Percentiles rank a stretch among this genome's conserved stretches.
These are phyloP conservation scores for Microplitis deprimator DNA, from an alignment of 2,888 invertebrate species.

Conservation along the genomic window DNA sequence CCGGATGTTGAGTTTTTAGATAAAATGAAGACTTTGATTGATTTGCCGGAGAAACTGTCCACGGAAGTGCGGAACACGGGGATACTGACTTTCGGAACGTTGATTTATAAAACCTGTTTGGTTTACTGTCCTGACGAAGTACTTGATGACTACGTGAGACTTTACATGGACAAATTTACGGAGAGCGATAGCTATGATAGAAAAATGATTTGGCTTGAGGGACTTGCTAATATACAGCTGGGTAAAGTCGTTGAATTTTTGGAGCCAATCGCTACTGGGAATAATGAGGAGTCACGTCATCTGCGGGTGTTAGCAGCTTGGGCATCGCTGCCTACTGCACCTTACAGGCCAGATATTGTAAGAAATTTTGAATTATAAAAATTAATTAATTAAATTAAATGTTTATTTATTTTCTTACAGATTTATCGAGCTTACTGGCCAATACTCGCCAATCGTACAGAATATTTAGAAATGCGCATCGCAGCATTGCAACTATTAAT, in stretches of 20 bases:
- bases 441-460: constrained; percentile 78
- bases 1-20: constrained; percentile 73
- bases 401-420: constrained; percentile 57
- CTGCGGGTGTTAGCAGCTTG: constrained; percentile 81
- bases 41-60: constrained; percentile 66
- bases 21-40: constrained; percentile 74
- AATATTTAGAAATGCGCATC: constrained; percentile 79
- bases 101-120: constrained; percentile 77
- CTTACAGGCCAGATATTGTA: constrained; percentile 73
- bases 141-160: constrained; percentile 80
- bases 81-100: constrained; percentile 79
- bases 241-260: constrained; percentile 73
- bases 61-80: constrained; percentile 78
- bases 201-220: constrained; percentile 82
- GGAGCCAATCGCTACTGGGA: constrained; percentile 70
- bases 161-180: constrained; percentile 82
- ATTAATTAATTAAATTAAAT: no score
- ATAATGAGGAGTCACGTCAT: constrained; percentile 71
- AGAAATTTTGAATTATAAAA: constrained; percentile 43
- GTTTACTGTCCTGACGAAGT: constrained; percentile 76
- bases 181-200: constrained; percentile 79
- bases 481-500: constrained; percentile 79
- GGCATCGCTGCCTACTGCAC: constrained; percentile 74
- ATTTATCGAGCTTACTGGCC: constrained; percentile 79
- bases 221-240: constrained; percentile 78